Evolutionary conservation across 2,113 vertebrate species (phyloP).

Genomic region (Lucifuga dentata): DNA sequence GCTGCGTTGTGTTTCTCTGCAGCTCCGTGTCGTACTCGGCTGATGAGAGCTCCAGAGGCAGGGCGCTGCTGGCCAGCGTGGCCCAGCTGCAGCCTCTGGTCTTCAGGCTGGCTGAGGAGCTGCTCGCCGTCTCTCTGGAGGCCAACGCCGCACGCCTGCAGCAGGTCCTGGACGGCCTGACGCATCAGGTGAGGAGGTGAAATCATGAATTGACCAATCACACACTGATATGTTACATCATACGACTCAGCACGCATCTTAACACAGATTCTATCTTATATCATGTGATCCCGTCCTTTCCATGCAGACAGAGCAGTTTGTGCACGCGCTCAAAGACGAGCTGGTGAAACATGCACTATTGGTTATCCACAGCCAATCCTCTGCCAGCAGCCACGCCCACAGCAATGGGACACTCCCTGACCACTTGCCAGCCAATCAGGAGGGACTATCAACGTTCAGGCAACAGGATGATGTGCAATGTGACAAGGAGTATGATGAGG

Average conservation of each 20-base stretch:
- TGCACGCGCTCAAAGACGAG: conserved; percentile 91
- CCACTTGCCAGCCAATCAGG: conserved; percentile 48
- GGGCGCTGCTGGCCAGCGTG: conserved; percentile 54
- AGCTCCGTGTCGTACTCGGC: conserved; percentile 40
- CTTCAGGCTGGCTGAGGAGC: conserved; percentile 67
- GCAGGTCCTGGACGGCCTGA: conserved; percentile 42
- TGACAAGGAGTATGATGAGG: conserved; percentile 87
- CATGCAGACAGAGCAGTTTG: conserved; percentile 87
- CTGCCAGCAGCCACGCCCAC: conserved; percentile 78
- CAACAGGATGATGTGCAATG: conserved; percentile 81
- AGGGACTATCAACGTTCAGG: conserved; percentile 31
- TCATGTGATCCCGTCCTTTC: background rate
- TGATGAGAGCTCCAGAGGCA: conserved; percentile 57
- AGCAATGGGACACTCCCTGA: conserved; percentile 55
- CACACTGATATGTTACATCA: no score
- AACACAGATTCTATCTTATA: no score
- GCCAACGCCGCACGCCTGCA: conserved; percentile 11
- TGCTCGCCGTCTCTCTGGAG: conserved; percentile 62
- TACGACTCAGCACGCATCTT: no score
- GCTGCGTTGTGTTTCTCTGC: no score
- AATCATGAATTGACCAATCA: no score
- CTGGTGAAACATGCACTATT: conserved; percentile 88
- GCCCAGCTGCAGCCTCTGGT: conserved; percentile 66
- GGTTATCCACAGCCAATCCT: conserved; percentile 82
- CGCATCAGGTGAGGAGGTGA: conserved; percentile 35